phyloP scores from a whole-genome alignment of 2,888 invertebrate species.

The Diadegma fenestrale region DNA sequence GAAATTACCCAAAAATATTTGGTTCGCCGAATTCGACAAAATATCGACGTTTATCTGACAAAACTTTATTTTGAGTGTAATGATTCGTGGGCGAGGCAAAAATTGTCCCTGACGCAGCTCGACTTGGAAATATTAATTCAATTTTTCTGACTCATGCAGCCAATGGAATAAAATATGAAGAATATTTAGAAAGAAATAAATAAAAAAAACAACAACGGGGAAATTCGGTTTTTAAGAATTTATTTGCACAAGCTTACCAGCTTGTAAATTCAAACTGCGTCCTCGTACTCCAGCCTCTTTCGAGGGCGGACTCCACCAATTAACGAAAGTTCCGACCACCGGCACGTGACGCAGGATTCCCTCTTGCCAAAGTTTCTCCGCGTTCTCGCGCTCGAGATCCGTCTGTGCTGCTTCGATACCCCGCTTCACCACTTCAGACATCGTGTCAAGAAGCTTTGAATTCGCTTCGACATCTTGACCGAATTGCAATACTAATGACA shows the following conservation, averaged over 20 bases:
- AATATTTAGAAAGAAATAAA: background rate
- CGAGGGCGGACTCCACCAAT: constrained; percentile 97
- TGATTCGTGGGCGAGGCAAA: background rate
- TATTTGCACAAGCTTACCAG: constrained; percentile 76
- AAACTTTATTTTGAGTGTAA: too few species aligned
- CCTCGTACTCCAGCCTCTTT: constrained; percentile 93
- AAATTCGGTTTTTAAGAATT: constrained; percentile 33
- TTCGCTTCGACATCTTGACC: constrained; percentile 98
- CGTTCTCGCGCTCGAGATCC: constrained; percentile 95
- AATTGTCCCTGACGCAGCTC: background rate
- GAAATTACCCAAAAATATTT: too few species aligned
- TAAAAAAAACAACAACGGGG: constrained; percentile 2
- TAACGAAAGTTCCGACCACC: constrained; percentile 96
- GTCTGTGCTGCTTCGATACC: constrained; percentile 97
- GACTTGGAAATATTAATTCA: background rate
- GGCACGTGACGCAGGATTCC: constrained; percentile 97
- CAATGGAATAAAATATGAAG: background rate
- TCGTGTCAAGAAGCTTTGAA: constrained; percentile 95
- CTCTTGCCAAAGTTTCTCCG: constrained; percentile 96
- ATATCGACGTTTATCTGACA: too few species aligned
- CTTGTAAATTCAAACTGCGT: constrained; percentile 91
- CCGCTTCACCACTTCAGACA: constrained; percentile 97
- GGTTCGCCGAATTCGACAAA: too few species aligned
- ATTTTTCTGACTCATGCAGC: background rate
- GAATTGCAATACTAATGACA: constrained; percentile 93